Percentiles rank a stretch among this genome's conserved stretches.
Evolutionary conservation across 2,888 invertebrate genomes (phyloP).

Genomic region (Eupelmus urozonus): DNA sequence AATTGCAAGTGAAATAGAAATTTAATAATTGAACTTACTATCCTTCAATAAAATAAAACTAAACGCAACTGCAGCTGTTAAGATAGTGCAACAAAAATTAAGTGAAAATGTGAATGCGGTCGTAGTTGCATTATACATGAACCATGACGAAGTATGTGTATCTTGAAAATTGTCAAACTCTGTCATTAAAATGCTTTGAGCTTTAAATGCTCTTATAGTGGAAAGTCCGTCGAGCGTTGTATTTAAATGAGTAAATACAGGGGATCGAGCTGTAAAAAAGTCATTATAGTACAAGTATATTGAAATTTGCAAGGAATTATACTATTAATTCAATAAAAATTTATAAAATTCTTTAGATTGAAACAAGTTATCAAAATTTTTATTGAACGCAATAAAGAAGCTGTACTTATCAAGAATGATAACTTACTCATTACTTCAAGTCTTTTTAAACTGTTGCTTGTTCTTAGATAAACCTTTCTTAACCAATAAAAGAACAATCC

Average conservation of each 20-base stretch:
- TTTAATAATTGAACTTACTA: constrained; percentile 62
- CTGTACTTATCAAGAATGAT: no score
- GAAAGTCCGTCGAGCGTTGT: constrained; percentile 86
- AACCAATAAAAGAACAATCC: constrained; percentile 80
- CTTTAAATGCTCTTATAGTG: constrained; percentile 86
- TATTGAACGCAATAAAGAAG: no score
- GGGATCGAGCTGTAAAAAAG: constrained; percentile 84
- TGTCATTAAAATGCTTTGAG: constrained; percentile 81
- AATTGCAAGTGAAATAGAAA: background rate
- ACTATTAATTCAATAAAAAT: background rate
- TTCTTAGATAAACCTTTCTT: constrained; percentile 82
- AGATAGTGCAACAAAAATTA: constrained; percentile 82
- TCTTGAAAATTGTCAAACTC: constrained; percentile 82
- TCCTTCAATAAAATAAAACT: constrained; percentile 79
- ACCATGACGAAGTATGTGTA: constrained; percentile 76
- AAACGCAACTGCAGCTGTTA: constrained; percentile 83
- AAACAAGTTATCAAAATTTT: background rate
- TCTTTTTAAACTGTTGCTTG: constrained; percentile 86
- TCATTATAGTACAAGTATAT: background rate
- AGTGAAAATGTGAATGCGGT: constrained; percentile 79
- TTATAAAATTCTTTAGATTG: no score
- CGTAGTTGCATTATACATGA: constrained; percentile 77
- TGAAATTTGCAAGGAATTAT: background rate
- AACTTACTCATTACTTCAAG: constrained; percentile 82
- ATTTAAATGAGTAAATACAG: constrained; percentile 88